A percentile compares a stretch with the other conserved stretches of the same genome.
Conservation (phyloP, 2,888 invertebrate genomes). For the Apeira syringaria region DNA sequence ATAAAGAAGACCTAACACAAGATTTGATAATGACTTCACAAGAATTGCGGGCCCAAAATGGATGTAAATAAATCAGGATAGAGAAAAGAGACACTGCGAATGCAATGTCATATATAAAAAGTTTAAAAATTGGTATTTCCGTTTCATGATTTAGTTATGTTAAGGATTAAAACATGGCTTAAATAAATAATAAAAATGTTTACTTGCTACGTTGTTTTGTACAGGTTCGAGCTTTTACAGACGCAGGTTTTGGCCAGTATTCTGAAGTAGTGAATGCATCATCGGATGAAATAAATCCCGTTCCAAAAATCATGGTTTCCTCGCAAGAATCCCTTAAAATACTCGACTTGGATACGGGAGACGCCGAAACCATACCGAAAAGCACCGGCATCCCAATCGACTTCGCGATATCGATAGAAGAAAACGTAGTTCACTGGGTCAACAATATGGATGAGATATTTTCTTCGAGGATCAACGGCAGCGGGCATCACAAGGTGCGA, state of each 20-base stretch:
- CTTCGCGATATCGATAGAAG: slow-evolving; percentile 87
- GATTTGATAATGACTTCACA: no score
- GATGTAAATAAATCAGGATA: no score
- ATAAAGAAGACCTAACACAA: no score
- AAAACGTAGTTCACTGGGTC: slow-evolving; percentile 92
- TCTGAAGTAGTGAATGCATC: slow-evolving; percentile 84
- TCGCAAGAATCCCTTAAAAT: slow-evolving; percentile 89
- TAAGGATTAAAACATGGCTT: no score
- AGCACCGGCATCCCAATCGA: slow-evolving; percentile 88
- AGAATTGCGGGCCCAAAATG: no score
- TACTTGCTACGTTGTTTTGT: no score
- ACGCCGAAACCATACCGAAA: slow-evolving; percentile 83
- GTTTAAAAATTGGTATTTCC: no score
- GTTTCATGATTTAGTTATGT: no score
- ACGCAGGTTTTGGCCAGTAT: slow-evolving; percentile 89
- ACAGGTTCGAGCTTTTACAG: slow-evolving; percentile 91
- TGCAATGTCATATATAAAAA: no score
- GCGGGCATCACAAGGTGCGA: slow-evolving; percentile 72
- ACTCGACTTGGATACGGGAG: slow-evolving; percentile 89
- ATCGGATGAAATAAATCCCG: slow-evolving; percentile 88
- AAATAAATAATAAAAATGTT: no score
- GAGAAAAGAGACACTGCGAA: no score
- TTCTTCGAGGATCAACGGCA: slow-evolving; percentile 83
- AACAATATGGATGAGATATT: slow-evolving; percentile 90
- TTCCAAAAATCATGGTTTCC: slow-evolving; percentile 91